Base-by-base conservation (phyloP, 2,797 vertebrate genomes). In the Echeneis naucrates region DNA sequence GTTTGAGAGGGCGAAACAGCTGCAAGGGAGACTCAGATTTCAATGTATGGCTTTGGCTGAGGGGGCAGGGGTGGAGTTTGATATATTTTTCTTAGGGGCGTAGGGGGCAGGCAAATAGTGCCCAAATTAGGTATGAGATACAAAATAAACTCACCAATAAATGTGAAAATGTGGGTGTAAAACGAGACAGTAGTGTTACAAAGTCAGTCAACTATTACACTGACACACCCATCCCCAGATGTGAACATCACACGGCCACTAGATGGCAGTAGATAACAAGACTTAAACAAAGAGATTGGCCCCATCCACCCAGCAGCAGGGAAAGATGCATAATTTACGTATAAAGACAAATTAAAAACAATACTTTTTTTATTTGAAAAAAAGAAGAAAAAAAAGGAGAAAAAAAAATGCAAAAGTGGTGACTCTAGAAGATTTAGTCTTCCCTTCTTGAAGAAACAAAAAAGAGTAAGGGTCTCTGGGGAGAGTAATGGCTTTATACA, bases 201-300 rank as follows among this genome's bases (percentile, higher is more conserved):
- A 60, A 70, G 50, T 72, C 52, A 63, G 63, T 35, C 33, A 59
- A 27, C 38, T 19, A 44, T 62, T 32, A 50, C 44, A 13, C 47
- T 1, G 78, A 86, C 87, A 90, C 83, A 55, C 85, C 87, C 80
- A 81, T 80, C 32, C 30, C 27, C 53, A 76, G 26, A 65, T 24
- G 14, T 0, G 7, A 38, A 19, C 16, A 1, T 12, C 3, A 4
- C 0, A 5, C 4, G 1, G 4, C 88, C 94, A 88, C 91, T 90
- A 92, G 93, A 85, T 91, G 93, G 92, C 91, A 91, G 85, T 88
- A 84, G 58, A 86, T 19, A 44, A 83, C 84, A 75, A 77, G 52
- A 44, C 33, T 79, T 72, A 11, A 13, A 57, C 27, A 50, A 14
- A 12, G 7, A 2, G n/a, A 8, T 4, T 24, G 10, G 27, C 14